Evolutionary conservation across 2,888 invertebrate genomes (phyloP).

Genomic region (Dynastes maya): DNA sequence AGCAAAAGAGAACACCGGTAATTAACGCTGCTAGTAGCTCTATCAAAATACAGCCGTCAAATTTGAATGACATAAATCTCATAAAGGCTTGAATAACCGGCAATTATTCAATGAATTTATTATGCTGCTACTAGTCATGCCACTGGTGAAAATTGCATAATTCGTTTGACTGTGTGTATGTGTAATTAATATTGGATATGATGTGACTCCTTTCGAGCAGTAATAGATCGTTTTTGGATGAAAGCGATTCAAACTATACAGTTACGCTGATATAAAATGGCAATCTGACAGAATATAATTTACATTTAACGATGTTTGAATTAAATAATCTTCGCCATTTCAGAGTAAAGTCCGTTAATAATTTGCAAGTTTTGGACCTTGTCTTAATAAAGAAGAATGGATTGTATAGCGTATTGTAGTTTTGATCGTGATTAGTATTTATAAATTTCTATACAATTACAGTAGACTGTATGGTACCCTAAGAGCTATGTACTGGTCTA

Average conservation of each 20-base stretch:
- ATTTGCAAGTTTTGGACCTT: not conserved
- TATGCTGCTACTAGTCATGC: conserved; percentile 35
- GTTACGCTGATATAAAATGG: conserved; percentile 17
- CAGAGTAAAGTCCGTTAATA: not conserved
- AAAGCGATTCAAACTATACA: conserved; percentile 31
- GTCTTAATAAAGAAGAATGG: too few species aligned
- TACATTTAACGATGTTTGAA: conserved; percentile 18
- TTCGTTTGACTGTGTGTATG: not conserved
- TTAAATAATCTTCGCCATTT: not conserved
- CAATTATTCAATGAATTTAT: conserved; percentile 40
- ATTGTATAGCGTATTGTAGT: too few species aligned
- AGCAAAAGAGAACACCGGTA: conserved; percentile 1
- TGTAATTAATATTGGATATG: conserved; percentile 15
- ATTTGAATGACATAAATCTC: conserved; percentile 35
- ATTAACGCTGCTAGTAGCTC: conserved; percentile 1
- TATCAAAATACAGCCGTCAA: conserved; percentile 22
- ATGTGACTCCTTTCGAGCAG: conserved; percentile 3
- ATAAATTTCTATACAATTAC: too few species aligned
- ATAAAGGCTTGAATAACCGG: conserved; percentile 30
- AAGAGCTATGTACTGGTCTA: too few species aligned
- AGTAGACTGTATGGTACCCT: too few species aligned
- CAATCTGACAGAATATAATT: conserved; percentile 6
- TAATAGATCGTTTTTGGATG: conserved; percentile 26
- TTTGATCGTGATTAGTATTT: too few species aligned
- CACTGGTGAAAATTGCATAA: conserved; percentile 17